These are phyloP conservation scores for Ciconia nigra DNA, from an alignment of 2,797 vertebrate genomes.

Conservation along the genomic window DNA sequence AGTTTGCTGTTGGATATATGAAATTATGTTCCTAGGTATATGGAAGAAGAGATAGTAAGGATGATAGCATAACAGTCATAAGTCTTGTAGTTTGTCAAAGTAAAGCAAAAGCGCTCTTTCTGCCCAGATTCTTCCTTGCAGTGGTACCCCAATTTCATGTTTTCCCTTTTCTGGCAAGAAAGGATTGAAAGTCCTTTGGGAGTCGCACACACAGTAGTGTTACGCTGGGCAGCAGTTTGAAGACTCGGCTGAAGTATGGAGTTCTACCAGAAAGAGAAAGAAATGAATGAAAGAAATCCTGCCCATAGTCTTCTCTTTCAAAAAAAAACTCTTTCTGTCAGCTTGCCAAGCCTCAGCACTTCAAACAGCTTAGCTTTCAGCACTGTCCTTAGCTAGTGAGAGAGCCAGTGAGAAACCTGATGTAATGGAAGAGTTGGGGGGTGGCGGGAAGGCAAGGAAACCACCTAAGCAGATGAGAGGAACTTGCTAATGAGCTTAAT, in stretches of 20 bases:
- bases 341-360: neutral
- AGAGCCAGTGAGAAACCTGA: neutral
- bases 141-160: neutral
- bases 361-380: neutral
- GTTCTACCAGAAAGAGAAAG: neutral
- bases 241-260: neutral
- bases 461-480: neutral
- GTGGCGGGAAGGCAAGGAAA: neutral
- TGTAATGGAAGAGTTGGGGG: neutral
- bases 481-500: neutral
- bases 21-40: neutral
- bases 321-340: neutral
- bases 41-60: neutral
- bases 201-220: neutral
- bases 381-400: neutral
- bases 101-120: neutral
- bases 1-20: neutral
- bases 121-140: neutral
- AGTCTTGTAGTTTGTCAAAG: neutral
- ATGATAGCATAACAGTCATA: neutral
- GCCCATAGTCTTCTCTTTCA: neutral
- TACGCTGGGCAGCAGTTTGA: neutral
- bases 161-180: neutral
- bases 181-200: neutral
- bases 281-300: neutral